A percentile compares a stretch with the other conserved stretches of the same genome.
These are phyloP conservation scores for Nautilus pompilius DNA, from an alignment of 1,140 invertebrate genomes.

Conservation along the genomic window DNA sequence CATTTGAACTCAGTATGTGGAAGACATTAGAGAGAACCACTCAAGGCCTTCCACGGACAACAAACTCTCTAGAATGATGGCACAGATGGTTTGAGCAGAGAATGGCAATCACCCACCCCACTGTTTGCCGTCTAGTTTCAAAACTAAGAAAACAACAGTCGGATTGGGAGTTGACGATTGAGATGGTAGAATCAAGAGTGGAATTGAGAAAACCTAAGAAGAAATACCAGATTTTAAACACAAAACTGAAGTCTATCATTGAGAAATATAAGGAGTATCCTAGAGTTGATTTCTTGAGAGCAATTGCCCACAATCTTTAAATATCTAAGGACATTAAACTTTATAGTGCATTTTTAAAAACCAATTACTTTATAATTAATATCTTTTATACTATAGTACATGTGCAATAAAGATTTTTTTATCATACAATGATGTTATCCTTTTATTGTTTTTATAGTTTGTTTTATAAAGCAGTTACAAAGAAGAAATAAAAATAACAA, in stretches of 20 bases:
- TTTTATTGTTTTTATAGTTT: too few relatives aligned
- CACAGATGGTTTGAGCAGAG: background rate
- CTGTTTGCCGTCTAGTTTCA: background rate
- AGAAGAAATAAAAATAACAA: too few relatives aligned
- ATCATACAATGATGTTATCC: too few relatives aligned
- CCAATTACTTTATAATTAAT: too few relatives aligned
- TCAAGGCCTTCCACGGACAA: background rate
- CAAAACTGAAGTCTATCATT: background rate
- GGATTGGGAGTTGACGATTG: background rate
- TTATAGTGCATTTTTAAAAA: too few relatives aligned
- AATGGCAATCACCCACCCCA: background rate
- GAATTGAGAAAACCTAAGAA: background rate
- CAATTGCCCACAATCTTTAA: background rate
- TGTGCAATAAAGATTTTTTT: too few relatives aligned
- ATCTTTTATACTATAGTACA: too few relatives aligned
- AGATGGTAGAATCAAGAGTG: background rate
- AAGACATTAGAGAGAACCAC: background rate
- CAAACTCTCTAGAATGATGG: background rate
- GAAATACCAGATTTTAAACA: background rate
- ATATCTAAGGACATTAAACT: too few relatives aligned
- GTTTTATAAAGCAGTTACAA: too few relatives aligned
- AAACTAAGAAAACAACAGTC: constrained; percentile 1
- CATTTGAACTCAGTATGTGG: background rate
- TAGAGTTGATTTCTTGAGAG: background rate
- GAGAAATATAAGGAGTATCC: background rate